These are phyloP conservation scores for Piprites chloris DNA, from an alignment of 2,113 vertebrate species.

Conservation along the genomic window DNA sequence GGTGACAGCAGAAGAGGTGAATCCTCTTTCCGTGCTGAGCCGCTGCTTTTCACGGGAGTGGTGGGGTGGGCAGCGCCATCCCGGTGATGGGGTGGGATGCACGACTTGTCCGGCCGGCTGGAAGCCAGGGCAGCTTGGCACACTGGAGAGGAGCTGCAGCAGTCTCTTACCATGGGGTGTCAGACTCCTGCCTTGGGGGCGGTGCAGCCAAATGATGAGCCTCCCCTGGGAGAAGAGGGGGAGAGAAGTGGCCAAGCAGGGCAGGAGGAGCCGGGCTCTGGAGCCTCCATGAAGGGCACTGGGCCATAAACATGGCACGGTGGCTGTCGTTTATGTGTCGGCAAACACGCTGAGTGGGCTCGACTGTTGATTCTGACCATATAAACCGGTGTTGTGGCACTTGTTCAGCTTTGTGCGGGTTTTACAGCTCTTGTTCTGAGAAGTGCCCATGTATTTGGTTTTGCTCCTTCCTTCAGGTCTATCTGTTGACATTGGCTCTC, in stretches of 20 bases:
- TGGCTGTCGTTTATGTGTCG: slow-evolving; percentile 12
- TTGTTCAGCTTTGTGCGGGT: slow-evolving; percentile 58
- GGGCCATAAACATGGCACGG: not conserved
- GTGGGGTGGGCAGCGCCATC: not conserved
- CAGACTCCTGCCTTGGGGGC: not conserved
- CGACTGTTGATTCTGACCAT: slow-evolving; percentile 26
- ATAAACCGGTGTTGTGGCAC: slow-evolving; percentile 52
- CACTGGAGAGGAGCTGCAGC: not conserved
- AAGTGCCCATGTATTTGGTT: slow-evolving; percentile 63
- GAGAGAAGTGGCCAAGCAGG: not conserved
- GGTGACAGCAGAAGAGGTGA: not conserved
- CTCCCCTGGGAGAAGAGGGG: not conserved
- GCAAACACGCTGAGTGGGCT: slow-evolving; percentile 54
- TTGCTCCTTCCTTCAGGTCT: slow-evolving; percentile 58
- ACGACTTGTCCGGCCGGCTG: not conserved
- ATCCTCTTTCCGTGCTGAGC: not conserved
- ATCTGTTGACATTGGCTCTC: slow-evolving; percentile 68
- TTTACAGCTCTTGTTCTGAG: slow-evolving; percentile 66
- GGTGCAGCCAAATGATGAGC: accelerated
- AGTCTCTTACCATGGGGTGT: not conserved
- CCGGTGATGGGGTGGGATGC: not conserved
- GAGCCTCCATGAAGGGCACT: not conserved
- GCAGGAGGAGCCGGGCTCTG: not conserved
- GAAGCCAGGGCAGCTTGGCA: not conserved
- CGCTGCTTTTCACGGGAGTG: not conserved